Percentiles rank a stretch among this genome's conserved stretches.
phyloP scores from a whole-genome alignment of 2,113 vertebrate species.

The Psephotus haematonotus region DNA sequence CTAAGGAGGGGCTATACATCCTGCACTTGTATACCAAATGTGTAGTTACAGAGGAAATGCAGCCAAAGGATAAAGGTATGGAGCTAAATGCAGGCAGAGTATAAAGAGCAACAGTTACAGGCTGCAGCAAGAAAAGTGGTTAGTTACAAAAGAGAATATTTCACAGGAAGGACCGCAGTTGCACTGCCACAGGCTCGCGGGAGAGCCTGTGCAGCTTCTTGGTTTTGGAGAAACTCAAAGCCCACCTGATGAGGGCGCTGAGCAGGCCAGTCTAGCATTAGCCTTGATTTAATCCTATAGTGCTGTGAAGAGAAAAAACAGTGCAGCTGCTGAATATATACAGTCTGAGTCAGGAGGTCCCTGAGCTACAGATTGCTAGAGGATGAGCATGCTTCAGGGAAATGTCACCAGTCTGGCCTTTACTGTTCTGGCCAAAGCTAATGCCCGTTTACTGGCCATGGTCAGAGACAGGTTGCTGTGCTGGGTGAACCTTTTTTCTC shows the following conservation, averaged over 20 bases:
- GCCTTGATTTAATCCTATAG: background rate
- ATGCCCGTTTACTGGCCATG: background rate
- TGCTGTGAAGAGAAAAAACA: background rate
- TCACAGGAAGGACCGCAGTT: background rate
- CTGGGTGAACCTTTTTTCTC: background rate
- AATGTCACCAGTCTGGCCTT: background rate
- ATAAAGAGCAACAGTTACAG: background rate
- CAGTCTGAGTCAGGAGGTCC: background rate
- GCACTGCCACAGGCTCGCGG: background rate
- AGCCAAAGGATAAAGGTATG: background rate
- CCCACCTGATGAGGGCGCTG: background rate
- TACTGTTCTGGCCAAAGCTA: background rate
- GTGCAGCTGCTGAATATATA: background rate
- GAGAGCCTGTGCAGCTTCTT: background rate
- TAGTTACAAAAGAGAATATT: background rate
- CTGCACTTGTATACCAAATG: background rate
- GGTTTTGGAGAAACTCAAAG: background rate
- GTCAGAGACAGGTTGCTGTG: background rate
- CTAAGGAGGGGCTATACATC: background rate
- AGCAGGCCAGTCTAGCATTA: background rate
- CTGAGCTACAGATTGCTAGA: background rate
- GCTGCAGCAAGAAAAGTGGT: background rate
- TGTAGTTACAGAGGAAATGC: background rate
- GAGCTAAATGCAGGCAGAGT: background rate
- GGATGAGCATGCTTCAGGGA: background rate